A percentile compares a stretch with the other conserved stretches of the same genome.
These are phyloP conservation scores for Electrophaes corylata DNA, from an alignment of 2,888 invertebrate species.

Conservation along the genomic window DNA sequence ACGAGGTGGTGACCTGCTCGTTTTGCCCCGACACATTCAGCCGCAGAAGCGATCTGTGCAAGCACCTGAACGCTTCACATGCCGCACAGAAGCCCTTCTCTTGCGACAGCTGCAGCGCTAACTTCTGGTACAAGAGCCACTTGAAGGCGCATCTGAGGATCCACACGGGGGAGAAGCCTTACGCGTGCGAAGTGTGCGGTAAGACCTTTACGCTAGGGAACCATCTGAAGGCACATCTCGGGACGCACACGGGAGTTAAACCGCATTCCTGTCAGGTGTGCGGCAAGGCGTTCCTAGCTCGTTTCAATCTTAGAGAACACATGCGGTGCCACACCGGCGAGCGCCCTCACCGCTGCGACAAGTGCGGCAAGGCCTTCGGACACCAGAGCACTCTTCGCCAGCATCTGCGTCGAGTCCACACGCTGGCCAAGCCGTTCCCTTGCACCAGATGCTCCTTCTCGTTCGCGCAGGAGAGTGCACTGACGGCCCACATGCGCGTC, in stretches of 20 bases:
- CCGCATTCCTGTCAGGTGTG: slow-evolving; percentile 25
- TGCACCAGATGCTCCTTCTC: slow-evolving; percentile 14
- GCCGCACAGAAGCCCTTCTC: slow-evolving; percentile 4
- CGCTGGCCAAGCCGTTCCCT: slow-evolving; percentile 10
- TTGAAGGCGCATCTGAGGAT: slow-evolving; percentile 25
- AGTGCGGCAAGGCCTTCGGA: slow-evolving; percentile 10
- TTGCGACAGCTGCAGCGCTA: slow-evolving; percentile 15
- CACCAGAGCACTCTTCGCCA: slow-evolving; percentile 13
- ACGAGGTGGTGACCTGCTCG: slow-evolving; percentile 2
- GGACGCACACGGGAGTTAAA: slow-evolving; percentile 21
- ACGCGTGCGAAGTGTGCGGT: slow-evolving; percentile 28
- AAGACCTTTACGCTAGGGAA: slow-evolving; percentile 20
- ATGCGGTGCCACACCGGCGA: slow-evolving; percentile 13
- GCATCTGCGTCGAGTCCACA: slow-evolving; percentile 10
- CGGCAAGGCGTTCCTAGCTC: slow-evolving; percentile 19
- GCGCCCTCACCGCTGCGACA: neutral
- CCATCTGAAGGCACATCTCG: slow-evolving; percentile 23
- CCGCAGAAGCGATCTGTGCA: slow-evolving; percentile 3
- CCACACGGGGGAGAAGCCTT: slow-evolving; percentile 24
- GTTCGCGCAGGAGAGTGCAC: neutral
- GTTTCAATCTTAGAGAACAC: slow-evolving; percentile 3
- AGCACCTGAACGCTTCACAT: slow-evolving; percentile 1
- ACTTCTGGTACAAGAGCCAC: slow-evolving; percentile 9
- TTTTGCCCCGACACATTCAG: neutral
- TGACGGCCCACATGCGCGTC: slow-evolving; percentile 8